phyloP scores from a whole-genome alignment of 2,113 vertebrate genomes.

The Lophotis ruficrista region DNA sequence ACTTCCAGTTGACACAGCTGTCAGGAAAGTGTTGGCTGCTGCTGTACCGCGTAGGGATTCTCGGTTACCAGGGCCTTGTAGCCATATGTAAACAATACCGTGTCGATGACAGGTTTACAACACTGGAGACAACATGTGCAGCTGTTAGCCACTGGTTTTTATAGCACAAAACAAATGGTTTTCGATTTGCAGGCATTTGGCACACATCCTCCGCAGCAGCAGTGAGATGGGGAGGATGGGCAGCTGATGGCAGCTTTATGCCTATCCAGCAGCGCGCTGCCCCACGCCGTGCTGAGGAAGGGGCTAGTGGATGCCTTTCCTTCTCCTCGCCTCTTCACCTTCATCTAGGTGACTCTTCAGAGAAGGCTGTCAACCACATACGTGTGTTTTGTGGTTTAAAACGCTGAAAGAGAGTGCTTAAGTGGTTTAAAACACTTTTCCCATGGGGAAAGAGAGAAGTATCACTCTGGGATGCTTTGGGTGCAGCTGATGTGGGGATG shows the following conservation, averaged over 20 bases:
- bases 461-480: background rate
- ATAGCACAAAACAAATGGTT: conserved; percentile 66
- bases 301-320: background rate
- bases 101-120: conserved; percentile 77
- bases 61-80: conserved; percentile 70
- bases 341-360: background rate
- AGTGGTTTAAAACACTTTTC: background rate
- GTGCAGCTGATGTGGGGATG: background rate
- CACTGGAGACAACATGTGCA: conserved; percentile 66
- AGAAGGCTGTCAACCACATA: background rate
- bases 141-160: conserved; percentile 72
- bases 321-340: background rate
- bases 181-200: background rate
- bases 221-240: background rate
- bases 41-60: conserved; percentile 39
- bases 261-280: background rate
- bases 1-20: conserved; percentile 77
- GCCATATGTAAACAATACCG: conserved; percentile 78
- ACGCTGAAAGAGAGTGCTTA: background rate
- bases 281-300: rapidly evolving
- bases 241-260: background rate
- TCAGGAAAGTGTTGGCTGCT: conserved; percentile 64
- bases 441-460: rapidly evolving
- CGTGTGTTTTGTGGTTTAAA: background rate
- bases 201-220: background rate